A percentile compares a stretch with the other conserved stretches of the same genome.
Conservation (phyloP, 2,113 vertebrate genomes). For the Eulacestoma nigropectus region DNA sequence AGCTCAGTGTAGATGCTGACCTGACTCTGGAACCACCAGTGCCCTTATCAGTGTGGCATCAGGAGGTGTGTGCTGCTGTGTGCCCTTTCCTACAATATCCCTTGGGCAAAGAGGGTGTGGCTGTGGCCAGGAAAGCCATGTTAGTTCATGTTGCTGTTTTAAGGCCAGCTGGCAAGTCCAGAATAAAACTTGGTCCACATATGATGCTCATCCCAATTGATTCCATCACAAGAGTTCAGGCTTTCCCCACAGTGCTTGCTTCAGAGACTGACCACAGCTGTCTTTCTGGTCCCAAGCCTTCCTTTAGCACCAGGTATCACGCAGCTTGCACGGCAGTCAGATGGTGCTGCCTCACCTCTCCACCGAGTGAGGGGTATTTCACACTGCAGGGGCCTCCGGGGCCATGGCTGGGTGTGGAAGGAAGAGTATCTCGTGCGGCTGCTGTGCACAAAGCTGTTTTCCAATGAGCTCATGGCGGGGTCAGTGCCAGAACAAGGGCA, state of each 20-base stretch:
- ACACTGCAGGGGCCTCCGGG: accelerated
- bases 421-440: accelerated
- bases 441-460: background rate
- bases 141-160: background rate
- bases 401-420: background rate
- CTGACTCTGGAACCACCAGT: background rate
- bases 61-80: constrained; percentile 16
- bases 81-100: background rate
- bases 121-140: background rate
- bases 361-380: accelerated
- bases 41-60: background rate
- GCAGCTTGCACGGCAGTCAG: background rate
- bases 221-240: background rate
- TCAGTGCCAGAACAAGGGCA: background rate
- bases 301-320: accelerated
- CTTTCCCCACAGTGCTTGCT: accelerated
- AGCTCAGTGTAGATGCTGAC: constrained; percentile 14
- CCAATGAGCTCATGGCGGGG: constrained; percentile 6
- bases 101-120: constrained; percentile 7
- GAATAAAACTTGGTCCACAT: background rate
- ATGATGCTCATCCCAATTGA: background rate
- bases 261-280: background rate
- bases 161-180: background rate
- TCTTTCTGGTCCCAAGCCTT: background rate
- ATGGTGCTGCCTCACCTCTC: background rate